Base-by-base conservation (phyloP, 2,888 invertebrate genomes). In the Cactoblastis cactorum region DNA sequence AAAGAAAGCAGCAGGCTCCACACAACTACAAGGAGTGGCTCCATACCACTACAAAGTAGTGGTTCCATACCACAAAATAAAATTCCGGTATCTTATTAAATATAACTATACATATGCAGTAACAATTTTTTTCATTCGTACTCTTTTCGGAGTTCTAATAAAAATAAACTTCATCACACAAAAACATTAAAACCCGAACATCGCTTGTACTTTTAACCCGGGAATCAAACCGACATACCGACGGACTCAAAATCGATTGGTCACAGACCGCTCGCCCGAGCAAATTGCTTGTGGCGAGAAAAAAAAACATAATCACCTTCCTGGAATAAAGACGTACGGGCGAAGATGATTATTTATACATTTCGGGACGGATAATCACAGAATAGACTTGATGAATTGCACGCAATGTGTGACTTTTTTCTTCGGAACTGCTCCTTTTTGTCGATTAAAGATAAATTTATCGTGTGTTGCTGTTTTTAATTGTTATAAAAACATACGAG, bases 231-330 rank as follows among this genome's bases (percentile, higher is more conserved):
- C 55, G 56, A 56, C 55, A 58, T 49, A 61, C 69, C 71, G 67
- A 15, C 35, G 66, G 64, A 55, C 60, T 57, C 54, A 52, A 53
- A 76, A 80, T 80, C 74, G 59, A 79, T 79, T 80, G 63, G 76
- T 63, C 67, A 74, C 75, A 69, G 69, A 56, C 52, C 52, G 46
- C 59, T 58, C 53, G 43, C 28, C 53, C 57, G 48, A 48, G 50
- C 45, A 50, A 58, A 56, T 58, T 57, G 54, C 57, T 49, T 53
- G 45, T 39, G 45, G 38, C 38, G 8, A 8, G 39, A 22, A 19
- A 58, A 55, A 59, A 58, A 54, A 56, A 56, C 43, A 53, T 52
- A 60, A 59, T 55, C 46, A 48, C 50, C 49, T 62, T 58, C 58
- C 46, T 22, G 53, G 62, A 59, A 62, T 58, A 52, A 57, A 58